A percentile compares a stretch with the other conserved stretches of the same genome.
phyloP scores from a whole-genome alignment of 2,888 invertebrate species.

The Trichacis sp. region DNA sequence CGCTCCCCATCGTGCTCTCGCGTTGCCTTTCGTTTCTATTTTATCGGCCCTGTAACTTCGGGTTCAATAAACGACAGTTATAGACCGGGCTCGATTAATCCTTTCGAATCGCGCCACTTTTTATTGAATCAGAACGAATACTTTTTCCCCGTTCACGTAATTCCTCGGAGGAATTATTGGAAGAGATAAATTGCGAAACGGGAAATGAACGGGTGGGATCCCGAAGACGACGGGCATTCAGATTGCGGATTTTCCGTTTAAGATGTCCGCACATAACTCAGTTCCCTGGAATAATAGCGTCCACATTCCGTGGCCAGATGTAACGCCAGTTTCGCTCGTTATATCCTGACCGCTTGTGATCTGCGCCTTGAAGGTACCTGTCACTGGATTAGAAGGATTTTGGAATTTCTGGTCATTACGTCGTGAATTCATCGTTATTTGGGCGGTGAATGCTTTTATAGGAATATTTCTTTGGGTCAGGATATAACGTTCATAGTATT shows the following conservation, averaged over 20 bases:
- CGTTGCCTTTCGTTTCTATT: constrained; percentile 5
- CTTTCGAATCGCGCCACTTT: background rate
- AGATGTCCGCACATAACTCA: background rate
- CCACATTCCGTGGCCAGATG: constrained; percentile 8
- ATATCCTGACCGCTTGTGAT: background rate
- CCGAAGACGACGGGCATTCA: background rate
- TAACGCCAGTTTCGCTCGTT: constrained; percentile 1
- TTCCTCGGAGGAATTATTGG: too few species aligned
- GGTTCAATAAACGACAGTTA: constrained; percentile 20
- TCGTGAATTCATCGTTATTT: too few species aligned
- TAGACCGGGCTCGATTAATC: constrained; percentile 4
- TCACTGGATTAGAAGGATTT: background rate
- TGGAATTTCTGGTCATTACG: too few species aligned
- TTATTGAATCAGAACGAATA: background rate
- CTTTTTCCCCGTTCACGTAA: background rate
- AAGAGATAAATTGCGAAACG: background rate
- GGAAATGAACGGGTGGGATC: background rate
- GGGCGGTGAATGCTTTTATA: too few species aligned
- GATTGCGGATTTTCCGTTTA: background rate
- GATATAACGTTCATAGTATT: too few species aligned
- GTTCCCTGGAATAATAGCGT: background rate
- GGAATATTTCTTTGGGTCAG: too few species aligned
- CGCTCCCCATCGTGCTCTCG: constrained; percentile 8
- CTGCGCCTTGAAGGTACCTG: background rate
- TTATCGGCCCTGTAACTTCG: constrained; percentile 16